phyloP scores from a whole-genome alignment of 2,888 invertebrate genomes.

The Cheilosia urbana region DNA sequence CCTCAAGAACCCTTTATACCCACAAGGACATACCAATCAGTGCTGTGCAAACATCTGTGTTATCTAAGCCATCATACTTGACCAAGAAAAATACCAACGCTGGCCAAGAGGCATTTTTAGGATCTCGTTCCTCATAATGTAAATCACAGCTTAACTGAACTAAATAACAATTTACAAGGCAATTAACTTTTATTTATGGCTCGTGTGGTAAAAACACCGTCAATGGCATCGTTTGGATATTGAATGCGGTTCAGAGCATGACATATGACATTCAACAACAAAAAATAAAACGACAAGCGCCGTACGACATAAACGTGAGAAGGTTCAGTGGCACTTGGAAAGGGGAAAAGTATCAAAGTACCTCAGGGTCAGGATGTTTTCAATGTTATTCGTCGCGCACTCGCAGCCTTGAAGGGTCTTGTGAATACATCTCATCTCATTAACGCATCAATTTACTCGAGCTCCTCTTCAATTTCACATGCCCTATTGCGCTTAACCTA shows the following conservation, averaged over 20 bases:
- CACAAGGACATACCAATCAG: background rate
- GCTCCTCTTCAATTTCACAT: constrained; percentile 6
- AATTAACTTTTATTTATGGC: constrained; percentile 1
- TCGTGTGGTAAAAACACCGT: background rate
- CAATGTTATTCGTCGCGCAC: background rate
- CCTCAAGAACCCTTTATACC: background rate
- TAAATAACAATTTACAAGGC: background rate
- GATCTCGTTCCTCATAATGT: background rate
- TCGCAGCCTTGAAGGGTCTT: too few species aligned
- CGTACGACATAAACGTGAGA: background rate
- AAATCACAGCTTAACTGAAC: background rate
- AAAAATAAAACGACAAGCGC: background rate
- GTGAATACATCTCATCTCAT: too few species aligned
- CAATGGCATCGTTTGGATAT: background rate
- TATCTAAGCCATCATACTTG: background rate
- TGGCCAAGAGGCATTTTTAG: background rate
- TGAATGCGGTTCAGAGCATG: background rate
- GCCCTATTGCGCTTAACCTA: background rate
- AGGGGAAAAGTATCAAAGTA: background rate
- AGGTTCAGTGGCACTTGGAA: background rate
- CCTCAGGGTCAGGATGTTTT: background rate
- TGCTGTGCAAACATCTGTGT: background rate
- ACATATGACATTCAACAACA: background rate
- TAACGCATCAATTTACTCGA: too few species aligned
- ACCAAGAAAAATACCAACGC: background rate